phyloP scores from a whole-genome alignment of 2,113 vertebrate species.

The Ceratotherium simum region DNA sequence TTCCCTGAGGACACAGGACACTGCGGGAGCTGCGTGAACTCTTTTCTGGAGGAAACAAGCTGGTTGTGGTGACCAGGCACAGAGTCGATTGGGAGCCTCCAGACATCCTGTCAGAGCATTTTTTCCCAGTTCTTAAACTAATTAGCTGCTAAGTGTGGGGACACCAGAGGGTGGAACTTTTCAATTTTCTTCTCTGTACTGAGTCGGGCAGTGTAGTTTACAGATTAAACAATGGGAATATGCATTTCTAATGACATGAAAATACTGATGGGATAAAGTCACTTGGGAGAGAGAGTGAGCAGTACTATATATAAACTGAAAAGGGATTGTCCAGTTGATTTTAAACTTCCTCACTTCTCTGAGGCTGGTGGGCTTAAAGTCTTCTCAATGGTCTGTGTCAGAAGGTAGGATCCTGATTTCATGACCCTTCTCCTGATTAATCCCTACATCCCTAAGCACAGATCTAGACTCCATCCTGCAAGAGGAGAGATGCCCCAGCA shows the following conservation, averaged over 20 bases:
- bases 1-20: slow-evolving; percentile 25
- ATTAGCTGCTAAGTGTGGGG: not conserved
- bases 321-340: not conserved
- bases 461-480: not conserved
- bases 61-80: not conserved
- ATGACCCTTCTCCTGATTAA: not conserved
- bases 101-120: not conserved
- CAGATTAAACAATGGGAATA: slow-evolving; percentile 4
- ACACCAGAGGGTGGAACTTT: not conserved
- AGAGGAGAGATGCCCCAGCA: not conserved
- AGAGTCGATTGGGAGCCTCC: not conserved
- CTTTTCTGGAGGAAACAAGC: not conserved
- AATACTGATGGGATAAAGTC: slow-evolving; percentile 13
- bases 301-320: slow-evolving; percentile 64
- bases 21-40: not conserved
- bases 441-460: not conserved
- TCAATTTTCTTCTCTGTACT: not conserved
- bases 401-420: not conserved
- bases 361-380: not conserved
- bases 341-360: not conserved
- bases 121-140: not conserved
- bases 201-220: not conserved
- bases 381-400: not conserved
- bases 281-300: not conserved
- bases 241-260: not conserved